Conservation (phyloP, 2,113 vertebrate genomes). For the Macquaria ambigua region DNA sequence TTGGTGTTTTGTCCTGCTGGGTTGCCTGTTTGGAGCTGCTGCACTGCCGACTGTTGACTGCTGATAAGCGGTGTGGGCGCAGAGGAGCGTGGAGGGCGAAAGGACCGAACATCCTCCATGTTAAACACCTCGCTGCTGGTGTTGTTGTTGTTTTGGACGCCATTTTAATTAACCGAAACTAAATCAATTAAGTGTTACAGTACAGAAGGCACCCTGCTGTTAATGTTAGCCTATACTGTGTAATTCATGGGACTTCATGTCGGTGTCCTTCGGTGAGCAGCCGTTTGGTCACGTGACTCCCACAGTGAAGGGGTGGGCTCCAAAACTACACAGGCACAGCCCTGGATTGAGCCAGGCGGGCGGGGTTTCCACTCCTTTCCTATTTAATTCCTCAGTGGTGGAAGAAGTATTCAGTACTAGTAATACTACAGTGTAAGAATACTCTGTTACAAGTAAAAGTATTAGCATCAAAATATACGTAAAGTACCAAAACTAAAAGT, state of each 20-base stretch:
- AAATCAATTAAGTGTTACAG: background rate
- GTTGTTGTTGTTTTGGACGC: background rate
- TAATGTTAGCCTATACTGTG: too few species aligned
- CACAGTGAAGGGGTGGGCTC: background rate
- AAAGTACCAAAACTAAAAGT: too few species aligned
- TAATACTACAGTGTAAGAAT: background rate
- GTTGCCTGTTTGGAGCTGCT: constrained; percentile 38
- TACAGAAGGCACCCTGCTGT: fast-evolving
- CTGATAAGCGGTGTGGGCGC: background rate
- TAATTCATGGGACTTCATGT: background rate
- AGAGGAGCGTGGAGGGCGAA: background rate
- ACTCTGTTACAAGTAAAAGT: too few species aligned
- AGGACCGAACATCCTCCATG: constrained; percentile 16
- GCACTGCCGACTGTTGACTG: constrained; percentile 19
- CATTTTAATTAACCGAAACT: constrained; percentile 11
- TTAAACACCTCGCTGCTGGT: background rate
- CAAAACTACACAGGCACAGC: background rate
- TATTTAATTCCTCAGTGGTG: too few species aligned
- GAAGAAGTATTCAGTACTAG: background rate
- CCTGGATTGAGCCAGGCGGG: background rate
- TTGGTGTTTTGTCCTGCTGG: background rate
- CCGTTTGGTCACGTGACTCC: constrained; percentile 38
- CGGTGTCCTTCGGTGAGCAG: constrained; percentile 4
- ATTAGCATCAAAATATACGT: too few species aligned
- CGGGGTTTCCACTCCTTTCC: background rate